phyloP scores from a whole-genome alignment of 2,888 invertebrate species.

The Spatulosminthurus flaviceps region DNA sequence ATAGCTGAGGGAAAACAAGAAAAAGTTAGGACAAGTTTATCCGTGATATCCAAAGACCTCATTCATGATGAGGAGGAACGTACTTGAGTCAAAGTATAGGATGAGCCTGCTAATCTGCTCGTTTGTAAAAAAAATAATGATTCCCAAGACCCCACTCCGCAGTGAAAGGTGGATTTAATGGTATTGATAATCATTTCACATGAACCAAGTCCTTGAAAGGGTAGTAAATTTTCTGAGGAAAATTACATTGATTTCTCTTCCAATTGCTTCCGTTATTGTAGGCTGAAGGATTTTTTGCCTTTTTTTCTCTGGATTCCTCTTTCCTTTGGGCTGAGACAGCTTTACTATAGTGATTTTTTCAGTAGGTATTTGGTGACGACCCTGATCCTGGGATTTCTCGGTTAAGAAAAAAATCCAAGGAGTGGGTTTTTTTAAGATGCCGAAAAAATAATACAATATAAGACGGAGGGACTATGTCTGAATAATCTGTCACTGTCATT shows the following conservation, averaged over 20 bases:
- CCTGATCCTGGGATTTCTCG: not conserved
- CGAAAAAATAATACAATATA: not conserved
- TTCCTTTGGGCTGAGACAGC: too few species aligned
- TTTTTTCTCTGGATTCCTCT: too few species aligned
- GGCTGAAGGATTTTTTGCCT: too few species aligned
- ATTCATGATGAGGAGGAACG: not conserved
- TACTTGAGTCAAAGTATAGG: not conserved
- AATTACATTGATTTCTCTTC: not conserved
- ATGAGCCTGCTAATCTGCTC: not conserved
- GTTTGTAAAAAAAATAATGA: not conserved
- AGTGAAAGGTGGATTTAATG: not conserved
- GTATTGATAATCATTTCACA: not conserved
- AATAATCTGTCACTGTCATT: slow-evolving; percentile 44
- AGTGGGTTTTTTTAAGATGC: slow-evolving; percentile 23
- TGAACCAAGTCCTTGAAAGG: not conserved
- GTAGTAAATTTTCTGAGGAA: not conserved
- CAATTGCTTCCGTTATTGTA: too few species aligned
- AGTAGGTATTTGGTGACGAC: slow-evolving; percentile 9
- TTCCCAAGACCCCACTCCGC: not conserved
- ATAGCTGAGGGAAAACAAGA: too few species aligned
- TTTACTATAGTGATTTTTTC: too few species aligned
- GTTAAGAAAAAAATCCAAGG: slow-evolving; percentile 11
- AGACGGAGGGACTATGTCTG: not conserved
- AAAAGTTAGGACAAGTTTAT: not conserved
- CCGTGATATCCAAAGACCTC: not conserved